Conservation (phyloP, 2,113 vertebrate genomes). For the Indicator maculatus region DNA sequence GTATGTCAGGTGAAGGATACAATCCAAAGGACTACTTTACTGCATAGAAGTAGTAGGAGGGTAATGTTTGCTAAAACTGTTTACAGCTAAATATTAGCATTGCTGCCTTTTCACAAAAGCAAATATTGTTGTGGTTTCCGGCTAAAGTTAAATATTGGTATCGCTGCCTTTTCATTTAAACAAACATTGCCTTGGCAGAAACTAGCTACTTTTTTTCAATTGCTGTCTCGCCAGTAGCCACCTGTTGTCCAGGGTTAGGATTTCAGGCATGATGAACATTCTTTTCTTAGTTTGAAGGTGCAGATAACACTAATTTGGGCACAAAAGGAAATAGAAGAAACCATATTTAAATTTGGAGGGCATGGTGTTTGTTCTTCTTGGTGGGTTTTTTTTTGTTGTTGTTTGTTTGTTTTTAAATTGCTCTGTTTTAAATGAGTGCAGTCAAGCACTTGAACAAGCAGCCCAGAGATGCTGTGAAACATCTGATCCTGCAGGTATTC, state of each 20-base stretch:
- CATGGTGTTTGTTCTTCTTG: too few relatives aligned
- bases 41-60: not conserved
- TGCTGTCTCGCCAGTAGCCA: not conserved
- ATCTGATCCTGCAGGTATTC: too few relatives aligned
- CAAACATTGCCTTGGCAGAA: not conserved
- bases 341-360: too few relatives aligned
- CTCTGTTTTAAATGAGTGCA: too few relatives aligned
- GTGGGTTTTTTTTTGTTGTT: too few relatives aligned
- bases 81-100: not conserved
- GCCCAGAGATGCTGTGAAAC: too few relatives aligned
- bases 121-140: not conserved
- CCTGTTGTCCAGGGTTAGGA: not conserved
- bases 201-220: not conserved
- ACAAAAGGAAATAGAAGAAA: too few relatives aligned
- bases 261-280: not conserved
- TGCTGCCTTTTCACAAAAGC: not conserved
- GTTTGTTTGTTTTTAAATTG: too few relatives aligned
- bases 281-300: too few relatives aligned
- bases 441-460: too few relatives aligned
- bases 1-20: not conserved
- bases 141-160: not conserved
- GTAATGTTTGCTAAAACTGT: not conserved
- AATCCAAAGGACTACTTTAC: not conserved
- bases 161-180: not conserved
- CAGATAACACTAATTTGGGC: too few relatives aligned